These are phyloP conservation scores for Atta colombica DNA, from an alignment of 1,140 invertebrate species.

Conservation along the genomic window DNA sequence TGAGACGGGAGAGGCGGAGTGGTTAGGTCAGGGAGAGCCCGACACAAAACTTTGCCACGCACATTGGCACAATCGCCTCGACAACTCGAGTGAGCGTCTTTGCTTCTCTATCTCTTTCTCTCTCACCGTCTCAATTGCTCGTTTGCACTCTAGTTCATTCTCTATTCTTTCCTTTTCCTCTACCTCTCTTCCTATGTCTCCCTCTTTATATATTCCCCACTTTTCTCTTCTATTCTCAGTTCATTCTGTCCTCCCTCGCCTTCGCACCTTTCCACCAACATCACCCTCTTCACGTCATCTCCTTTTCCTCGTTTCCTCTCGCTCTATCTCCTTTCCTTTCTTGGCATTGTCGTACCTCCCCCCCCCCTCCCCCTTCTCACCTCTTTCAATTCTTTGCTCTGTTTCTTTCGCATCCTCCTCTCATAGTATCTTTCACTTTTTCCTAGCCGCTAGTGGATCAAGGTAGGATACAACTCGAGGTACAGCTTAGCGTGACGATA, in stretches of 20 bases:
- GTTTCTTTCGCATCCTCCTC: conserved; percentile 70
- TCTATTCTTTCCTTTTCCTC: conserved; percentile 32
- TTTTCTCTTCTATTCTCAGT: conserved; percentile 66
- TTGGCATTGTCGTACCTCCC: not conserved
- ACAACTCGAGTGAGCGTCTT: conserved; percentile 75
- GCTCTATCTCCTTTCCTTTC: conserved; percentile 16
- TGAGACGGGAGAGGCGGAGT: conserved; percentile 77
- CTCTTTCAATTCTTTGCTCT: conserved; percentile 41
- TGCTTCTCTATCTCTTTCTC: conserved; percentile 40
- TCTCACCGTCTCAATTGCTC: conserved; percentile 32
- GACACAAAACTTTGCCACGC: conserved; percentile 82
- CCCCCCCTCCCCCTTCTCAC: not conserved
- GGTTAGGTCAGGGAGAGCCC: conserved; percentile 84
- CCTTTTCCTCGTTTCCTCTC: conserved; percentile 71
- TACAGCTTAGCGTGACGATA: conserved; percentile 10
- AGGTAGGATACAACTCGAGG: not conserved
- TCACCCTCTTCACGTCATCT: conserved; percentile 70
- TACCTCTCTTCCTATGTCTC: conserved; percentile 18
- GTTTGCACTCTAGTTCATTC: conserved; percentile 38
- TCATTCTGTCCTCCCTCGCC: conserved; percentile 72
- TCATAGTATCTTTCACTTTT: conserved; percentile 73
- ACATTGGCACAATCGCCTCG: conserved; percentile 80
- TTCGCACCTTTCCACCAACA: conserved; percentile 74
- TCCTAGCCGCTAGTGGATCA: conserved; percentile 73
- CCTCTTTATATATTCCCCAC: conserved; percentile 60